Percentiles rank a stretch among this genome's conserved stretches.
Evolutionary conservation across 2,888 invertebrate genomes (phyloP).

Genomic region (Cylloceria caligata): DNA sequence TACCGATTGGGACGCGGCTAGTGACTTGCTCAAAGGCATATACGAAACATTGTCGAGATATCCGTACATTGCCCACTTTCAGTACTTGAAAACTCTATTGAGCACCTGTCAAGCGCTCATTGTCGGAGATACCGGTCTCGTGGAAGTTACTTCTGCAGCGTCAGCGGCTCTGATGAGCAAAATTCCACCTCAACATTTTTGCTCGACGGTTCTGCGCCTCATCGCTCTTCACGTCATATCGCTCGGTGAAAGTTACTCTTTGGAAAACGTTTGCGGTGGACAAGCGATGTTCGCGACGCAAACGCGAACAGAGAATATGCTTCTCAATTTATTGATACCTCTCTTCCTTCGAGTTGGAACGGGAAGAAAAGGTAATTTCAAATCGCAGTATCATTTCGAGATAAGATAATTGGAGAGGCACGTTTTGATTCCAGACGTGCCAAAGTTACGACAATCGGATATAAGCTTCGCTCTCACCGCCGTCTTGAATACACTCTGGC

Average conservation of each 20-base stretch:
- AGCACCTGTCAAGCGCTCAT: conserved; percentile 94
- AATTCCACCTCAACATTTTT: conserved; percentile 97
- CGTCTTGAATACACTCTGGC: conserved; percentile 94
- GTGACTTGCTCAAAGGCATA: conserved; percentile 96
- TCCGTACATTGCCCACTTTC: conserved; percentile 98
- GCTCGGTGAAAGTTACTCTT: conserved; percentile 94
- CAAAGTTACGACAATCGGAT: conserved; percentile 94
- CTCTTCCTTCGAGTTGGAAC: conserved; percentile 97
- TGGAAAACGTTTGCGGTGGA: conserved; percentile 98
- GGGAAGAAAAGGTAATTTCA: conserved; percentile 92
- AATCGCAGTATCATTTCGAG: not conserved
- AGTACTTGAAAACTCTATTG: conserved; percentile 95
- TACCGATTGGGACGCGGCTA: conserved; percentile 99
- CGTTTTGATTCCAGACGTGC: conserved; percentile 89
- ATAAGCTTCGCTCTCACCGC: conserved; percentile 96
- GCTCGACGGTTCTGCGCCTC: conserved; percentile 97
- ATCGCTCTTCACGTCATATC: conserved; percentile 98
- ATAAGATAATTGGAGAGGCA: not conserved
- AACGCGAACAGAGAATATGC: conserved; percentile 97
- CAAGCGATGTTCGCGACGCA: conserved; percentile 94
- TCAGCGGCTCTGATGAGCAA: conserved; percentile 94
- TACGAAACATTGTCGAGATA: conserved; percentile 97
- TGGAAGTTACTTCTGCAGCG: conserved; percentile 92
- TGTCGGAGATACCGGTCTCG: conserved; percentile 91
- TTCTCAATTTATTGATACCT: conserved; percentile 98